These are phyloP conservation scores for Eulimnadia texana DNA, from an alignment of 1,140 invertebrate species.

Conservation along the genomic window DNA sequence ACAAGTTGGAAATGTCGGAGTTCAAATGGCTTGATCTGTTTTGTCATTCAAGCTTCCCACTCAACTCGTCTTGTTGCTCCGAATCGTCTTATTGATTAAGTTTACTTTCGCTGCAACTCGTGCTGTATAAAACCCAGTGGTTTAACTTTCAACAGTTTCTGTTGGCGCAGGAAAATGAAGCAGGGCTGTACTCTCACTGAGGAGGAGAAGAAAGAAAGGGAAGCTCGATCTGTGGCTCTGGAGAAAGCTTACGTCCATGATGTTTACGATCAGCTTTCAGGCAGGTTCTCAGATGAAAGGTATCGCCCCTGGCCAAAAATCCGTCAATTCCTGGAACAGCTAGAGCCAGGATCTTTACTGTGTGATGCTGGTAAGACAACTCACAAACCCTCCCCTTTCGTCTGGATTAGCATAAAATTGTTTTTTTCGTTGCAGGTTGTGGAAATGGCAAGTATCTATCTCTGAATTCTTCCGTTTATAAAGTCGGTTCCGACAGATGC, in stretches of 20 bases:
- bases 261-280: conserved; percentile 69
- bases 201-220: conserved; percentile 35
- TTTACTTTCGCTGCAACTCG: no score
- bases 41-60: no score
- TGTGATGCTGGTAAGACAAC: conserved; percentile 72
- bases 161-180: background rate
- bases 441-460: conserved; percentile 85
- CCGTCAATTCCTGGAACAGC: conserved; percentile 64
- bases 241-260: conserved; percentile 90
- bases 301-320: conserved; percentile 67
- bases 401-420: background rate
- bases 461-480: conserved; percentile 68
- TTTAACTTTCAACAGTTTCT: background rate
- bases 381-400: background rate
- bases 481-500: conserved; percentile 76
- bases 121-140: no score
- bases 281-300: conserved; percentile 29
- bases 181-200: background rate
- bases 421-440: conserved; percentile 45
- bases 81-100: no score
- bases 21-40: no score
- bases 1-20: no score
- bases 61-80: no score
- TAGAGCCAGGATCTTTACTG: conserved; percentile 78
- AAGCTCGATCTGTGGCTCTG: conserved; percentile 61